Conservation (phyloP, 2,888 invertebrate genomes). For the Hymenopus coronatus region DNA sequence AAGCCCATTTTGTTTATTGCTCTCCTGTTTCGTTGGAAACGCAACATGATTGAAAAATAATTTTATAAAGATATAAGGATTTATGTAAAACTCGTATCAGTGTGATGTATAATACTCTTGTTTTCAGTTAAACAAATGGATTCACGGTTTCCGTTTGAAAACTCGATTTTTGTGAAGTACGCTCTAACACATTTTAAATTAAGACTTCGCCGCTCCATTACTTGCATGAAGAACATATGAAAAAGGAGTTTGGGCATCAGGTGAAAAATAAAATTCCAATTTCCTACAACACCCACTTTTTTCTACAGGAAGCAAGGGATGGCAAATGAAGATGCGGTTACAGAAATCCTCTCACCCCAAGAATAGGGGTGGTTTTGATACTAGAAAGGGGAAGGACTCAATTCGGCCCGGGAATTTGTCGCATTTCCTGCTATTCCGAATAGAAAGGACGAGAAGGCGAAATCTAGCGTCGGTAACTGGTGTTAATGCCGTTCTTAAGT, state of each 20-base stretch:
- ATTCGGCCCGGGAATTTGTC: neutral
- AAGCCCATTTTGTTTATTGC: too few relatives aligned
- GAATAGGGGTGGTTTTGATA: neutral
- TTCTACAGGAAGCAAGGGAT: neutral
- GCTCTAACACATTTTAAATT: too few relatives aligned
- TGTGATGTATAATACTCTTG: too few relatives aligned
- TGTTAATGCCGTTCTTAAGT: neutral
- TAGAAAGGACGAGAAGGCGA: neutral
- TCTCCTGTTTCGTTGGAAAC: too few relatives aligned
- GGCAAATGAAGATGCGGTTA: conserved; percentile 8
- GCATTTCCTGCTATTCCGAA: neutral
- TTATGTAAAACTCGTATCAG: too few relatives aligned
- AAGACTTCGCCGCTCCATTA: neutral
- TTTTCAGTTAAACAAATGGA: too few relatives aligned
- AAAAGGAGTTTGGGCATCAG: neutral
- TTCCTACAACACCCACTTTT: neutral
- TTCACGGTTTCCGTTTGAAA: too few relatives aligned
- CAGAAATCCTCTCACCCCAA: neutral
- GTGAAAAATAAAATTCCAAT: conserved; percentile 13
- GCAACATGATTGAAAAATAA: too few relatives aligned
- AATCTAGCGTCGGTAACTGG: neutral
- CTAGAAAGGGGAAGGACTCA: neutral
- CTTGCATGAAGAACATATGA: neutral
- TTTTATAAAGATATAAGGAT: too few relatives aligned
- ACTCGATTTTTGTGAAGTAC: too few relatives aligned